These are phyloP conservation scores for Thymelicus acteon DNA, from an alignment of 2,888 invertebrate genomes.

Conservation along the genomic window DNA sequence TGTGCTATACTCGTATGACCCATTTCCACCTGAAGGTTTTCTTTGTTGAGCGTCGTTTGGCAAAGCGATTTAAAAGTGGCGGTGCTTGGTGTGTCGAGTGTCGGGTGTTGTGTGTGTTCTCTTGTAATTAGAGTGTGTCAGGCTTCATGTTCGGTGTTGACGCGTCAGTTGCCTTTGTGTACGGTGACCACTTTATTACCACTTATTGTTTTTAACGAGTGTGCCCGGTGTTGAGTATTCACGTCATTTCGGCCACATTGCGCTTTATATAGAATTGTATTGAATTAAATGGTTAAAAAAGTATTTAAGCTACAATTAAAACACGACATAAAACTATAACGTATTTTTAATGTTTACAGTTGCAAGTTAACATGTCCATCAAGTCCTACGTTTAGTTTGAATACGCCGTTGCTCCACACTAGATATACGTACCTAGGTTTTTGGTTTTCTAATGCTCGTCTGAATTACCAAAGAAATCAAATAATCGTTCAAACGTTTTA, in stretches of 20 bases:
- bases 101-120: background rate
- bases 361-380: too few species aligned
- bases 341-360: too few species aligned
- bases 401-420: too few species aligned
- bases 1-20: conserved; percentile 26
- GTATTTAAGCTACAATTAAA: too few species aligned
- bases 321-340: too few species aligned
- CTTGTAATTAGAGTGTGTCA: background rate
- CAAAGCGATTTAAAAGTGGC: conserved; percentile 13
- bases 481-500: too few species aligned
- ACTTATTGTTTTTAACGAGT: background rate
- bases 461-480: too few species aligned
- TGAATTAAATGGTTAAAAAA: too few species aligned
- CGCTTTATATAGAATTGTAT: background rate
- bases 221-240: background rate
- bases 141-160: background rate
- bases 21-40: conserved; percentile 37
- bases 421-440: too few species aligned
- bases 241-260: background rate
- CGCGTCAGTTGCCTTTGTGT: background rate
- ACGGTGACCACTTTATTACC: background rate
- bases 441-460: too few species aligned
- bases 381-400: too few species aligned
- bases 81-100: conserved; percentile 8
- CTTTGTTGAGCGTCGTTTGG: conserved; percentile 30